Base-by-base conservation (phyloP, 2,888 invertebrate genomes). In the Plemyria rubiginata region DNA sequence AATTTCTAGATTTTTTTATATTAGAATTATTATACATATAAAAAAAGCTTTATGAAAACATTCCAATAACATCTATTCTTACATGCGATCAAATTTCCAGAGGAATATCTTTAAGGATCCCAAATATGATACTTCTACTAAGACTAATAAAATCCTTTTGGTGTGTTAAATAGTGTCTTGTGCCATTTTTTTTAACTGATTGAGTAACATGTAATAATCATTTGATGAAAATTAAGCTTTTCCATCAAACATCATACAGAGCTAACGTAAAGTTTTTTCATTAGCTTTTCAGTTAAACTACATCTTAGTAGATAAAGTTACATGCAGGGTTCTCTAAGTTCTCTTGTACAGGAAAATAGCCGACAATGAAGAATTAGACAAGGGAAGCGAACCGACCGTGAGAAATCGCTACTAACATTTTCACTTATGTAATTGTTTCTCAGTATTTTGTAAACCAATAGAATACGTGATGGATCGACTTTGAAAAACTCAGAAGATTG, bases 351-450 rank as follows among this genome's bases (percentile, higher is more conserved):
- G 56, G 53, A 52, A 61, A 61, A 54, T 51, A 38, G 40, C 51
- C 50, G 48, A 53, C 58, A 55, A 52, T 43, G 53, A 55, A 28
- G 52, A 29, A 49, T 58, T 58, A 65, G 60, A 51, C 51, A 52
- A 16, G 61, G 54, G 54, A 65, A 51, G 9, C 45, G 28, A 52
- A n/a, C 12, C 49, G 58, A 58, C 62, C 29, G 60, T 50, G 63
- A 64, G 55, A 48, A 54, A 64, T 64, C 46, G 32, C 9, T 54
- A 59, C 52, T 48, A 48, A 43, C 28, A 48, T 52, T 59, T 60
- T 52, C 40, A 59, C 60, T 65, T 56, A 43, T 22, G 54, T 51
- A 60, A 56, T 65, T 64, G 54, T 57, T 65, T 61, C 57, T 58
- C 11, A 46, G 43, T 43, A 43, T 65, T 60, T 65, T 40, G 54